Evolutionary conservation across 1,140 invertebrate species (phyloP).

Genomic region (Aethina tumida): DNA sequence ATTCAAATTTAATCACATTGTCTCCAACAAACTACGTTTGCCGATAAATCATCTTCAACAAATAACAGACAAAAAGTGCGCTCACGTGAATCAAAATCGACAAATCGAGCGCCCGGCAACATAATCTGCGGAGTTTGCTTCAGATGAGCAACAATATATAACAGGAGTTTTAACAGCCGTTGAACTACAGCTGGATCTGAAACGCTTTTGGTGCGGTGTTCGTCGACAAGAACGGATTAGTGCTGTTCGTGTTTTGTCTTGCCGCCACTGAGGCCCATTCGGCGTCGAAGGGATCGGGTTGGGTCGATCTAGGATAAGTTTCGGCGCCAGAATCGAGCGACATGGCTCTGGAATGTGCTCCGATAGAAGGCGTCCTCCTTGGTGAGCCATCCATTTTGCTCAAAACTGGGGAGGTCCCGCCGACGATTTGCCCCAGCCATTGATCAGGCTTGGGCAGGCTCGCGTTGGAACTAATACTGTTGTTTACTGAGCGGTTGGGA

Average conservation of each 20-base stretch:
- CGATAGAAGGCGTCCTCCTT: conserved; percentile 40
- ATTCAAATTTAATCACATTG: neutral
- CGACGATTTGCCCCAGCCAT: conserved; percentile 63
- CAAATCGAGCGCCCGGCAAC: no score
- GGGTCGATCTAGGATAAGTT: conserved; percentile 26
- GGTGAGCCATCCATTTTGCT: conserved; percentile 35
- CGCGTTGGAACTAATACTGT: conserved; percentile 25
- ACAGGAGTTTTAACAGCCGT: no score
- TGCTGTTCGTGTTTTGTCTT: conserved; percentile 33
- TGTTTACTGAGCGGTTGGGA: conserved; percentile 17
- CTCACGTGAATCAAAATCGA: neutral
- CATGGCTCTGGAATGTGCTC: conserved; percentile 50
- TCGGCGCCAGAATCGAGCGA: conserved; percentile 44
- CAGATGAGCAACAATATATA: neutral
- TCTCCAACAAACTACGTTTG: neutral
- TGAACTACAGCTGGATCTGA: conserved; percentile 58
- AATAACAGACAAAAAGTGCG: conserved; percentile 6
- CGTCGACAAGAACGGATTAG: conserved; percentile 44
- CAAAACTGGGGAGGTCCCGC: conserved; percentile 38
- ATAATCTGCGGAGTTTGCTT: no score
- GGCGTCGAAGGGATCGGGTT: conserved; percentile 71
- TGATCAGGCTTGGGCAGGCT: conserved; percentile 62
- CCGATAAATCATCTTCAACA: conserved; percentile 1
- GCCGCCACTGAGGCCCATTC: conserved; percentile 62
- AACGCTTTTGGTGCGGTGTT: conserved; percentile 47